Base-by-base conservation (phyloP, 2,888 invertebrate genomes). In the Hirtodrosophila alboralis region DNA sequence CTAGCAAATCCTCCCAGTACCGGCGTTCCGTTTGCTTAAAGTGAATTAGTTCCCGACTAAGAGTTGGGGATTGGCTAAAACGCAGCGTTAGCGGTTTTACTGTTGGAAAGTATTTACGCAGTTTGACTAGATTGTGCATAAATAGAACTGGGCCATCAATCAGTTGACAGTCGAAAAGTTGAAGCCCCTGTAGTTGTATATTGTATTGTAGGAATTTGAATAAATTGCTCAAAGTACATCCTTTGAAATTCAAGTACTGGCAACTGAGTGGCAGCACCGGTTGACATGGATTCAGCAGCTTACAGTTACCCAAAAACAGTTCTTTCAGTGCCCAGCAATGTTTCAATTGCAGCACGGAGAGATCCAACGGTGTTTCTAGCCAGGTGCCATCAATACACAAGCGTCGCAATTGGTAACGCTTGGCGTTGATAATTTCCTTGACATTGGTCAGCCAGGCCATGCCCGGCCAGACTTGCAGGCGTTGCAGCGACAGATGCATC, bases 351-450 rank as follows among this genome's bases (percentile, higher is more conserved):
- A 77, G 21, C 30, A 28, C 1, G 1, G 58, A 33, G 4, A 77
- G 43, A 23, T 72, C 31, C 13, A 77, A 14, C 0, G 60, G 41
- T 0, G 9, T 1, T 4, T 23, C 10, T 9, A 75, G 10, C 58
- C 75, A 75, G 30, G 51, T 43, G 6, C 81, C 77, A 34, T 77
- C 75, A 0, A 78, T 14, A 18, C 34, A 33, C 2, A 77, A 8
- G 2, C 13, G 2, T 0, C 40, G 44, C 28, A 77, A 14, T 4
- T 60, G 27, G 5, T 10, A 30, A 12, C 53, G 58, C 41, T 81
- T 77, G 21, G 44, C 53, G 1, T 4, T 1, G 3, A 77, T 54
- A 26, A 77, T 65, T 8, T 44, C 6, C 14, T 1, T 8, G 5
- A 65, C 34, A 4, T 23, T 26, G 13, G 51, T 13, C 33, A 81